Evolutionary conservation across 2,888 invertebrate genomes (phyloP).

Genomic region (Philopedon plagiatum): DNA sequence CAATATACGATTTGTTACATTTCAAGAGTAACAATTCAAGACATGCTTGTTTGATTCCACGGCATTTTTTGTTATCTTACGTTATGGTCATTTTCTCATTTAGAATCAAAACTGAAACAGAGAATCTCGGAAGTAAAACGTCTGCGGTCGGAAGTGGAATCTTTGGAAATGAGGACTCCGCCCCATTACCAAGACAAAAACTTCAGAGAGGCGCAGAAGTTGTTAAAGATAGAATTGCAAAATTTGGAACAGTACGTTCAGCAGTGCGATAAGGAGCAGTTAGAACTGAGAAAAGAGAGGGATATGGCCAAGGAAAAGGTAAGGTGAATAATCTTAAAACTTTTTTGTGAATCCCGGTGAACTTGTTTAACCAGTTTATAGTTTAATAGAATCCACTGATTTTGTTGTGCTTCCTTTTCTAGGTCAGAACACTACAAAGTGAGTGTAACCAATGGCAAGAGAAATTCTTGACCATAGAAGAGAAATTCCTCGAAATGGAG

Average conservation of each 20-base stretch:
- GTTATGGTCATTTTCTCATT: too few relatives aligned
- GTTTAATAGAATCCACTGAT: too few relatives aligned
- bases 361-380: too few relatives aligned
- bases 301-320: constrained; percentile 69
- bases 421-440: constrained; percentile 66
- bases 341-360: too few relatives aligned
- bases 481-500: constrained; percentile 61
- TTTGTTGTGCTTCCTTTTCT: constrained; percentile 59
- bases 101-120: constrained; percentile 65
- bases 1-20: too few relatives aligned
- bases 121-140: constrained; percentile 65
- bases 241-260: constrained; percentile 71
- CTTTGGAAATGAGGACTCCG: constrained; percentile 60
- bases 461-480: constrained; percentile 60
- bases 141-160: constrained; percentile 63
- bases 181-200: constrained; percentile 63
- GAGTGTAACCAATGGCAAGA: constrained; percentile 61
- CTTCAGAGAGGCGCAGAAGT: constrained; percentile 59
- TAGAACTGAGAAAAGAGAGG: constrained; percentile 71
- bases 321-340: too few relatives aligned
- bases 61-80: too few relatives aligned
- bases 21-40: too few relatives aligned
- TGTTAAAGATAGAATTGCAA: constrained; percentile 70
- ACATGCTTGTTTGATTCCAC: too few relatives aligned
- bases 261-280: constrained; percentile 70